Base-by-base conservation (phyloP, 37 sponge, comb jelly and placozoan species). In the Crambe crambe region DNA sequence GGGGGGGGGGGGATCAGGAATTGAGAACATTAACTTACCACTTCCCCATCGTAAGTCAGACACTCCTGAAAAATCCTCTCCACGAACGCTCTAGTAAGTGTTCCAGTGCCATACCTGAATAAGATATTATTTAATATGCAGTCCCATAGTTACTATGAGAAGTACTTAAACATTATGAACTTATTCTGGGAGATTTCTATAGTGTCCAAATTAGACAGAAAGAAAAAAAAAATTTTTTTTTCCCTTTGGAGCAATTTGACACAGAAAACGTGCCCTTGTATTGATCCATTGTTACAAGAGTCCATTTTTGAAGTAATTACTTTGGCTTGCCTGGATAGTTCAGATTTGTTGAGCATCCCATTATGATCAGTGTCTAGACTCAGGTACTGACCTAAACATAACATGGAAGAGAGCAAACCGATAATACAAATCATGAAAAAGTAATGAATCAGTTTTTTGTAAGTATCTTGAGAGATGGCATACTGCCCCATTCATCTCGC, bases 31-130 rank as follows among this genome's bases (percentile, higher is more conserved):
- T n/a, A 47, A 47, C 87, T 68, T 76, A 91, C 91, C 89, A 98
- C 97, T 68, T 98, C 99, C 57, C 99, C 99, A 67, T 98, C 99
- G 58, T 98, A 98, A 6, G 99, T 98, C 26, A 98, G 88, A 75
- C 99, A 98, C 42, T 98, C 99, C 42, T 98, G 96, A 65, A 95
- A 98, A n/a, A 98, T 75, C 39, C 96, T 87, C 37, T 95, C 89
- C 27, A 98, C 79, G 74, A 98, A 98, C 20, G 86, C 87, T 2
- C 72, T 70, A 0, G 96, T 98, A 38, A 98, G 75, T 29, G 96
- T 98, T 0, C 96, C 96, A 23, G 92, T 92, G 1, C 93, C 94
- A 84, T 86, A 98, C 40, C 87, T 85, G 42, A 12, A 83, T 26
- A 61, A 22, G 4, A 26, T 32, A 34, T 35, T 35, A 70, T 17